Evolutionary conservation across 2,797 vertebrate genomes (phyloP), one percentile per base, ranked within the genome.

Genomic region (Halcyon smyrnensis): DNA sequence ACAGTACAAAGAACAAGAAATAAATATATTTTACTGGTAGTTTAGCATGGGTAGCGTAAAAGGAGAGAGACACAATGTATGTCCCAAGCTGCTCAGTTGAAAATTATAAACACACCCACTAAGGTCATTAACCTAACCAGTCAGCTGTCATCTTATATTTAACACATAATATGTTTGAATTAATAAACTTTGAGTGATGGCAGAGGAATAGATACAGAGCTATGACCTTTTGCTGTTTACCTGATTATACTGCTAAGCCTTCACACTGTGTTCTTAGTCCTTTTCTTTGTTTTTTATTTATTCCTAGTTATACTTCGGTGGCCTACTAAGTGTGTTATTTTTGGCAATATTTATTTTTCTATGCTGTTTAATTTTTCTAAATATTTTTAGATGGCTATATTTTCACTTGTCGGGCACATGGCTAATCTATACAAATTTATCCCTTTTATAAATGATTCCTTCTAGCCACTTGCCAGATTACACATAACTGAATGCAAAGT

Each of bases 391-490:
- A 74, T 34, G 64, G 48, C 41, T 70, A 6, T 48, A 89, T 77
- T 41, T 57, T 91, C 27, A n/a, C 48, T 74, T 50, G 84, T 45
- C 32, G 78, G 71, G 65, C 59, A 45, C 48, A 91, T 67, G 51
- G n/a, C 39, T 89, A 89, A 90, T 89, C 90, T 92, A 39, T 73
- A 69, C 9, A 62, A 53, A 81, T 92, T 65, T 37, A 69, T 81
- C 46, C 82, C 27, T 56, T 89, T 93, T 73, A 75, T 67, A 83
- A 95, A 91, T 85, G 57, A 79, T 59, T 93, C 70, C 34, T 80
- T 53, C 45, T 27, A 86, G 34, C 20, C 54, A 25, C 37, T 39
- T 68, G 69, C 73, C 68, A 80, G 53, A 18, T 87, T 43, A 57
- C 51, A 21, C 0, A 0, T 32, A 65, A 46, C 46, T 39, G 39